Percentiles rank a stretch among this genome's conserved stretches.
Conservation (phyloP, 1,140 invertebrate species). For the Teleogryllus occipitalis region DNA sequence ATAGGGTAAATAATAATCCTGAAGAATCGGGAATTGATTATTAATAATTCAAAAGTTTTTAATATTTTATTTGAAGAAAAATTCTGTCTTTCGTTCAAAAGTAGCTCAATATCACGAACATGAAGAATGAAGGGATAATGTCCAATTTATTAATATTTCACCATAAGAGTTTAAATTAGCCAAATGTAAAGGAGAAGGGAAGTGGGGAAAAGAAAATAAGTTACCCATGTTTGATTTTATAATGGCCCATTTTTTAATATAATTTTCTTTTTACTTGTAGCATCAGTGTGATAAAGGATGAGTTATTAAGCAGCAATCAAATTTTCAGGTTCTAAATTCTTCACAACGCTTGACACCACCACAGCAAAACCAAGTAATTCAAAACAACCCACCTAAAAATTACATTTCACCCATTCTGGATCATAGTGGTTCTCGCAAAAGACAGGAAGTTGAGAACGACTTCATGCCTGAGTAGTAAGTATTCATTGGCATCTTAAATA, state of each 20-base stretch:
- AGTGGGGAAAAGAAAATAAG: background rate
- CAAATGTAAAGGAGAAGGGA: background rate
- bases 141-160: too few relatives aligned
- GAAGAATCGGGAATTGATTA: too few relatives aligned
- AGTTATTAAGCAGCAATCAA: background rate
- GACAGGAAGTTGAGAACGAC: constrained; percentile 46
- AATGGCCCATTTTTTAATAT: background rate
- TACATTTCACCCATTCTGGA: constrained; percentile 55
- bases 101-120: too few relatives aligned
- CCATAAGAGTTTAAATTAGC: too few relatives aligned
- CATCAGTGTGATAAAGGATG: background rate
- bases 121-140: too few relatives aligned
- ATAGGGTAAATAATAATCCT: too few relatives aligned
- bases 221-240: too few relatives aligned
- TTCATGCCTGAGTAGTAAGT: constrained; percentile 49
- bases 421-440: constrained; percentile 50
- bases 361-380: constrained; percentile 26
- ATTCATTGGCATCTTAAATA: background rate
- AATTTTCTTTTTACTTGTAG: background rate
- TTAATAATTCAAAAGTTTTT: too few relatives aligned
- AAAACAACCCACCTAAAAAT: constrained; percentile 39
- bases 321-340: constrained; percentile 19
- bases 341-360: constrained; percentile 32
- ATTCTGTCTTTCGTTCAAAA: too few relatives aligned
- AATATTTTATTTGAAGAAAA: too few relatives aligned